phyloP scores from a whole-genome alignment of 2,888 invertebrate species.

The Eupithecia tripunctaria region DNA sequence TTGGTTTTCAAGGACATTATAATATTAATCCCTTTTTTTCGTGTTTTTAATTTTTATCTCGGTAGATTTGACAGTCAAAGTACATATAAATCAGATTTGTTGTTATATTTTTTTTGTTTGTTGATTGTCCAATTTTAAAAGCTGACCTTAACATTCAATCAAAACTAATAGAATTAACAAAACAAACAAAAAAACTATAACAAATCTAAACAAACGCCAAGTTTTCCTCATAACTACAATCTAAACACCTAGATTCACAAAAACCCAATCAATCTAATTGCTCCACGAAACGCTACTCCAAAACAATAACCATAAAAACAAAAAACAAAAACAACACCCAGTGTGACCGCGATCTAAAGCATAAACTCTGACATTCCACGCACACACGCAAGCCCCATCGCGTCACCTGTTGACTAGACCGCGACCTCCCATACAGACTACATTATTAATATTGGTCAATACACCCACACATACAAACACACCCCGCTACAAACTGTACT shows the following conservation, averaged over 20 bases:
- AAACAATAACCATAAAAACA: conserved; percentile 24
- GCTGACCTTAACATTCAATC: background rate
- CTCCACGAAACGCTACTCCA: conserved; percentile 14
- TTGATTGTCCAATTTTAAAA: background rate
- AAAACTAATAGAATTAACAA: background rate
- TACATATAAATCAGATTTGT: background rate
- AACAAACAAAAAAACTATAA: background rate
- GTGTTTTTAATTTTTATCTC: too few species aligned
- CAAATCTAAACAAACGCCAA: background rate
- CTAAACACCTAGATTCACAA: background rate
- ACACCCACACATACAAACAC: conserved; percentile 59
- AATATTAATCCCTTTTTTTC: background rate
- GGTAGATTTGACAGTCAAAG: too few species aligned
- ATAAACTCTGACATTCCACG: conserved; percentile 79
- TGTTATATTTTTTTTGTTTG: background rate
- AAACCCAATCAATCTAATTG: conserved; percentile 15
- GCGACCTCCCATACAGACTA: conserved; percentile 71
- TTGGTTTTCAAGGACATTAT: background rate
- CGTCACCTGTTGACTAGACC: conserved; percentile 78
- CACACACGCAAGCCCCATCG: conserved; percentile 68
- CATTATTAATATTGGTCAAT: conserved; percentile 80
- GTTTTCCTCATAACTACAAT: conserved; percentile 2
- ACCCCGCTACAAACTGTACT: conserved; percentile 50
- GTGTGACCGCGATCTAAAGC: conserved; percentile 51
- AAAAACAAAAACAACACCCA: conserved; percentile 24